These are phyloP conservation scores for Neodon shergylaensis DNA, from an alignment of 2,113 vertebrate species.

Conservation along the genomic window DNA sequence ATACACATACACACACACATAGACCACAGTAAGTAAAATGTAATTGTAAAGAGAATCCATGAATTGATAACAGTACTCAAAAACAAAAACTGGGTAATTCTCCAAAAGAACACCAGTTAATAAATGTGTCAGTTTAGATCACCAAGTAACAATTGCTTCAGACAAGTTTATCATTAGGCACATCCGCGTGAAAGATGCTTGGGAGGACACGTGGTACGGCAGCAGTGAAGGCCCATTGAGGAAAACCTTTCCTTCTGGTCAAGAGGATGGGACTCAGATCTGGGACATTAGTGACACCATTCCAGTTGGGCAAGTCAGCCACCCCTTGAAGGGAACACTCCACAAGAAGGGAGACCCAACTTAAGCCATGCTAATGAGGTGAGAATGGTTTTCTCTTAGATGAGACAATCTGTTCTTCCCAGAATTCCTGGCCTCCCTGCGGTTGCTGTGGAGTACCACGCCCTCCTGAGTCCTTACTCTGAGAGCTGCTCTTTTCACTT, in stretches of 20 bases:
- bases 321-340: not conserved
- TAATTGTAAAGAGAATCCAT: not conserved
- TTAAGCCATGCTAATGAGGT: not conserved
- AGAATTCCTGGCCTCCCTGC: not conserved
- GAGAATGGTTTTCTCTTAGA: not conserved
- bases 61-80: not conserved
- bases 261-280: not conserved
- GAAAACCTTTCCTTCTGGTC: not conserved
- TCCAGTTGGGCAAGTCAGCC: not conserved
- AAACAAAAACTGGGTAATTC: not conserved
- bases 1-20: no score
- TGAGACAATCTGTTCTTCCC: no score
- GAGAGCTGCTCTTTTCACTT: not conserved
- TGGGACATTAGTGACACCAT: not conserved
- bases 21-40: not conserved
- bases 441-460: no score
- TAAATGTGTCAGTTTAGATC: not conserved
- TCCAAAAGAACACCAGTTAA: not conserved
- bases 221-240: no score
- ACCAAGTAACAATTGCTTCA: not conserved
- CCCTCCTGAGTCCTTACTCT: not conserved
- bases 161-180: not conserved
- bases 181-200: no score
- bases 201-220: no score
- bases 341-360: not conserved